phyloP scores from a whole-genome alignment of 2,113 vertebrate genomes.

The Anoplopoma fimbria region DNA sequence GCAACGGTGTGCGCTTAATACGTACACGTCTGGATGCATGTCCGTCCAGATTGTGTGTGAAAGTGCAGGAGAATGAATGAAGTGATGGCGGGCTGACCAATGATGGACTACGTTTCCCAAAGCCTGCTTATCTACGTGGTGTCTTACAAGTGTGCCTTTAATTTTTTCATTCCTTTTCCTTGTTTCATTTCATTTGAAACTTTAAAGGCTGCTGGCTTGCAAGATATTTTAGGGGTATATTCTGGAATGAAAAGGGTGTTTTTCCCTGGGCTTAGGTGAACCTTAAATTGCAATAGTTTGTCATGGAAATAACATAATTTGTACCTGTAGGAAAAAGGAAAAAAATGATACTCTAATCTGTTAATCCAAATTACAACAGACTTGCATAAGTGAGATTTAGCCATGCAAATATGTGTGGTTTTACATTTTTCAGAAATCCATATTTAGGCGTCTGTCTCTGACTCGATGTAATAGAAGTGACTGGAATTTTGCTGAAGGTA shows the following conservation, averaged over 20 bases:
- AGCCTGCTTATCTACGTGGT: background rate
- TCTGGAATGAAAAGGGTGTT: background rate
- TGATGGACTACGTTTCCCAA: background rate
- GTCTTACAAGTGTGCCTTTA: background rate
- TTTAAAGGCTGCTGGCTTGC: background rate
- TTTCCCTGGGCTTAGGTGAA: background rate
- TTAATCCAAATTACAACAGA: too few relatives aligned
- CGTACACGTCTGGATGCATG: constrained; percentile 7
- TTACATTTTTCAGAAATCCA: background rate
- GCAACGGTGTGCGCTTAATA: constrained; percentile 25
- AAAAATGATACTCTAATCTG: too few relatives aligned
- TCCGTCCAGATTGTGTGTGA: constrained; percentile 9
- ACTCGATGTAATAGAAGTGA: background rate
- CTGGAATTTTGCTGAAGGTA: background rate
- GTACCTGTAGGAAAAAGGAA: too few relatives aligned
- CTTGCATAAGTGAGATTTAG: background rate
- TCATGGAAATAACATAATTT: background rate
- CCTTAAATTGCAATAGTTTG: background rate
- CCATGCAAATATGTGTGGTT: background rate
- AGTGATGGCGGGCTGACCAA: constrained; percentile 22
- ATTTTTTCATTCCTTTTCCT: background rate
- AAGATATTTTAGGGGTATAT: background rate
- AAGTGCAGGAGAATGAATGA: constrained; percentile 25
- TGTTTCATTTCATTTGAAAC: constrained; percentile 1
- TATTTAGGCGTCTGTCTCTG: background rate